Evolutionary conservation across 2,888 invertebrate species (phyloP).

Genomic region (Cyclophora albipunctata): DNA sequence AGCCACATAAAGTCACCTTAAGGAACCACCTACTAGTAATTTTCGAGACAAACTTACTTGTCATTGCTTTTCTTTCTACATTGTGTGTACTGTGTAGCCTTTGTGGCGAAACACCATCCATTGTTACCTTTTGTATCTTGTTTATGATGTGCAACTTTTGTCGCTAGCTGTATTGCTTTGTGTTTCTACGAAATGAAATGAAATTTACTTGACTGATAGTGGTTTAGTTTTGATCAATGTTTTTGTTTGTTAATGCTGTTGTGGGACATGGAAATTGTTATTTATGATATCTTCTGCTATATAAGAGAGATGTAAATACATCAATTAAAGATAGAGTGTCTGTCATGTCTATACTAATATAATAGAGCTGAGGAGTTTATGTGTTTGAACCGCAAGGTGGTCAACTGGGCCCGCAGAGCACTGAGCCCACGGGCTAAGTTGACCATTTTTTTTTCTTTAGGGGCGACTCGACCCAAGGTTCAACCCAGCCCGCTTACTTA

Average conservation of each 20-base stretch:
- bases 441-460: too few relatives aligned
- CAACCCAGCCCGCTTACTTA: too few relatives aligned
- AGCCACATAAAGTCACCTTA: slow-evolving; percentile 13
- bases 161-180: slow-evolving; percentile 28
- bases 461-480: too few relatives aligned
- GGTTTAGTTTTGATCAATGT: too few relatives aligned
- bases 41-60: slow-evolving; percentile 17
- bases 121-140: slow-evolving; percentile 46
- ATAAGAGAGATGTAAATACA: too few relatives aligned
- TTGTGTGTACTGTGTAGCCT: slow-evolving; percentile 51
- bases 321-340: too few relatives aligned
- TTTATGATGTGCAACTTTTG: slow-evolving; percentile 49
- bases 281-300: not conserved
- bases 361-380: too few relatives aligned
- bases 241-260: too few relatives aligned
- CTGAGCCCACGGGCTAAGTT: too few relatives aligned
- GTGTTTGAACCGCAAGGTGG: too few relatives aligned
- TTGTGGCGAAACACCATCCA: slow-evolving; percentile 36
- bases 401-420: too few relatives aligned
- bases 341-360: too few relatives aligned
- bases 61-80: slow-evolving; percentile 14
- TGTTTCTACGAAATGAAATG: slow-evolving; percentile 11
- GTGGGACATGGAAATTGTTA: not conserved
- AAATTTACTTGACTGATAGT: slow-evolving; percentile 11
- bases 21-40: slow-evolving; percentile 13